phyloP scores from a whole-genome alignment of 2,888 invertebrate species.

The Drosophila nr. fundita region DNA sequence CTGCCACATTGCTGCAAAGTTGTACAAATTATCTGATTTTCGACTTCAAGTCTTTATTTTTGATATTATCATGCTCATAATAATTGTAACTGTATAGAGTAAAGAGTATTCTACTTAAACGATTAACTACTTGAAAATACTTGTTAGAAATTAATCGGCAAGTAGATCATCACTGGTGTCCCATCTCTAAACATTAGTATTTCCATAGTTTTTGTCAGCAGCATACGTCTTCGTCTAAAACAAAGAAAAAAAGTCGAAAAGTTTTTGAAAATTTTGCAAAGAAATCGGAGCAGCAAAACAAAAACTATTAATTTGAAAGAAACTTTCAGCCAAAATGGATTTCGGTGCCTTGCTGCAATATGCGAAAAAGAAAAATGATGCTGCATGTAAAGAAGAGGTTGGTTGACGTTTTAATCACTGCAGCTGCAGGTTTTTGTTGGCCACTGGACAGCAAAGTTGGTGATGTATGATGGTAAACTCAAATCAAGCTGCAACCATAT shows the following conservation, averaged over 20 bases:
- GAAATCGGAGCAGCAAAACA: not conserved
- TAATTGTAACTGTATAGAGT: too few species aligned
- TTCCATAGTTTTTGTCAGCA: constrained; percentile 52
- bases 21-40: not conserved
- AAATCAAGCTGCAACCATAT: not conserved
- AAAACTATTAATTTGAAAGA: not conserved
- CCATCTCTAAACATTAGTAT: constrained; percentile 45
- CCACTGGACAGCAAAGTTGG: not conserved
- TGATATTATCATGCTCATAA: not conserved
- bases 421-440: not conserved
- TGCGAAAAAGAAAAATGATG: constrained; percentile 87
- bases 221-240: constrained; percentile 34
- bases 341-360: constrained; percentile 87
- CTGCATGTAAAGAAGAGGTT: constrained; percentile 82
- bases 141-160: constrained; percentile 4
- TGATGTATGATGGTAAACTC: not conserved
- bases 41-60: not conserved
- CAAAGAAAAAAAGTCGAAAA: constrained; percentile 28
- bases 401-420: constrained; percentile 34
- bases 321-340: constrained; percentile 85
- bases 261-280: constrained; percentile 24
- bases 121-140: not conserved
- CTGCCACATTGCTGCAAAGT: too few species aligned
- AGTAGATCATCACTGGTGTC: not conserved
- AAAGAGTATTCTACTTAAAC: not conserved